phyloP scores from a whole-genome alignment of 2,797 vertebrate genomes.

The Pelobates cultripes region DNA sequence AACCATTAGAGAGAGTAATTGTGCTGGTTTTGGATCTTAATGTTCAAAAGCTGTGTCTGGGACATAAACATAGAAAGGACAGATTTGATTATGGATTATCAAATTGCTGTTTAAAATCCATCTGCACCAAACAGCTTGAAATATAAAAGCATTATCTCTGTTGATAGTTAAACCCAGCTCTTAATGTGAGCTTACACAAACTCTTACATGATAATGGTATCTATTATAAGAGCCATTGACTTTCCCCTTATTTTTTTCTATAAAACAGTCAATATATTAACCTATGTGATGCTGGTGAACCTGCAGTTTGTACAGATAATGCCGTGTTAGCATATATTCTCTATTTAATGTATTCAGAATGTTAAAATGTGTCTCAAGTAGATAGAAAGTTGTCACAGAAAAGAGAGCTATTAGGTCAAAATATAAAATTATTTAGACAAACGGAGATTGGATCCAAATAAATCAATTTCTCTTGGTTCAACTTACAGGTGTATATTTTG shows the following conservation, averaged over 20 bases:
- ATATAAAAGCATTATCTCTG: conserved; percentile 53
- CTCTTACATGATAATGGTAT: conserved; percentile 53
- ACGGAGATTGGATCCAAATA: too few relatives aligned
- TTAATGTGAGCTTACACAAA: conserved; percentile 54
- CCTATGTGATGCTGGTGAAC: conserved; percentile 15
- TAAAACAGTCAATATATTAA: conserved; percentile 43
- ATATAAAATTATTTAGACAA: too few relatives aligned
- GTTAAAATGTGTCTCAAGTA: too few relatives aligned
- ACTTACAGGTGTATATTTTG: too few relatives aligned
- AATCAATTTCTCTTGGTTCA: too few relatives aligned
- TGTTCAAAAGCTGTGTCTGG: conserved; percentile 36
- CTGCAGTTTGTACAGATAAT: not conserved
- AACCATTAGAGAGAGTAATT: conserved; percentile 26
- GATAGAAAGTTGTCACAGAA: too few relatives aligned
- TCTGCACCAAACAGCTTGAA: conserved; percentile 43
- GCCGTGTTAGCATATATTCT: too few relatives aligned
- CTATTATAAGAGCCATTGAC: conserved; percentile 52
- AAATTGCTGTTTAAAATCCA: conserved; percentile 53
- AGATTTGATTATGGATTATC: conserved; percentile 57
- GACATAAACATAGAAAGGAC: conserved; percentile 36
- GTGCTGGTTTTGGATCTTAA: conserved; percentile 26
- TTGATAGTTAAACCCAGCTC: conserved; percentile 49
- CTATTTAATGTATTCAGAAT: too few relatives aligned
- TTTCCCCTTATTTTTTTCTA: conserved; percentile 35
- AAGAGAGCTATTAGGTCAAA: too few relatives aligned